Evolutionary conservation across 2,113 vertebrate species (phyloP).

Genomic region (Odontophorus gujanensis): DNA sequence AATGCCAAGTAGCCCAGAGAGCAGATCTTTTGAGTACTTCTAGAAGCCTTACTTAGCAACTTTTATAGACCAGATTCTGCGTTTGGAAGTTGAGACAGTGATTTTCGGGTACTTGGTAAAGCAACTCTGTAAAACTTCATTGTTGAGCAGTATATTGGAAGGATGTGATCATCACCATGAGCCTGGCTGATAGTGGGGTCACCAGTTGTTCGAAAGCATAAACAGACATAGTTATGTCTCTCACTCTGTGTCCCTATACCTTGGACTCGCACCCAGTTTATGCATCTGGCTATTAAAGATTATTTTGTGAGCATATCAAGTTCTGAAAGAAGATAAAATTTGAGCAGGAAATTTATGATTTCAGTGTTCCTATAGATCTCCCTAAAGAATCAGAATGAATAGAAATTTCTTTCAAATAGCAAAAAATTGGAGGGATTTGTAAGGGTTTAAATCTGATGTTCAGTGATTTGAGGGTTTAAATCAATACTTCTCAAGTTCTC

Average conservation of each 20-base stretch:
- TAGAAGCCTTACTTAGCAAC: neutral
- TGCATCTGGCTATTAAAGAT: neutral
- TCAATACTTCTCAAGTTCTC: neutral
- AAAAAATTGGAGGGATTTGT: neutral
- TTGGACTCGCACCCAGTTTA: neutral
- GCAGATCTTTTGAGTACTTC: neutral
- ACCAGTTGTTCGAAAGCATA: neutral
- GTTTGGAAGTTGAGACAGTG: neutral
- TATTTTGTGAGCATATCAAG: neutral
- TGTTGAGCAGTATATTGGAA: neutral
- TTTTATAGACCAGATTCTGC: neutral
- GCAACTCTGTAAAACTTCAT: neutral
- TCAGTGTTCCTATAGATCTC: neutral
- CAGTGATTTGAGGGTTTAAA: neutral
- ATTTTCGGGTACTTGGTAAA: neutral
- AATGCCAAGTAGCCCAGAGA: neutral
- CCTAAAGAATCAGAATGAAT: neutral
- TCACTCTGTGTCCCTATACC: neutral
- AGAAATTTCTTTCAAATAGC: no score
- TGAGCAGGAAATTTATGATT: neutral
- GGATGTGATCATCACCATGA: neutral
- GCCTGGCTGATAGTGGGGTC: neutral
- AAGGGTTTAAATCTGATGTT: neutral
- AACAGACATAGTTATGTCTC: neutral
- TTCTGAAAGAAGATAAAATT: neutral